Conservation (phyloP, 2,888 invertebrate genomes). For the Ormyrus pomaceus region DNA sequence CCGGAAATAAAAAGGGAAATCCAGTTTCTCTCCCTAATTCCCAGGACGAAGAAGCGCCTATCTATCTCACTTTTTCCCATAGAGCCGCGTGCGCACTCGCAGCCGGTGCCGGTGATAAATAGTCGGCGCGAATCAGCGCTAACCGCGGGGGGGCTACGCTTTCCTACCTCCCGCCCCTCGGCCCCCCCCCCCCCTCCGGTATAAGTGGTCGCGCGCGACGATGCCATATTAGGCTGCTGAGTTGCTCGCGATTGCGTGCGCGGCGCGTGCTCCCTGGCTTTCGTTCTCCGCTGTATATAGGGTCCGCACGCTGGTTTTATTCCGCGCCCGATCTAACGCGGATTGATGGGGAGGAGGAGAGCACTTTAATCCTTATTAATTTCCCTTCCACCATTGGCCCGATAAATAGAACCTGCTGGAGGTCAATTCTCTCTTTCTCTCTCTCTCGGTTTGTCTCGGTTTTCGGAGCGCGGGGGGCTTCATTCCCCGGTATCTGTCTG, state of each 20-base stretch:
- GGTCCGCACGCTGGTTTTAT: no score
- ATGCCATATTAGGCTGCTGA: slow-evolving; percentile 13
- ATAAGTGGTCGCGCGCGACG: slow-evolving; percentile 25
- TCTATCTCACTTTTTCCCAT: background rate
- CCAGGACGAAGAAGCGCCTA: slow-evolving; percentile 18
- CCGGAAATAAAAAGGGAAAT: slow-evolving; percentile 26
- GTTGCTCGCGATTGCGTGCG: background rate
- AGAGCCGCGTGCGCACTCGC: background rate
- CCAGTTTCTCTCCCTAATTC: slow-evolving; percentile 42
- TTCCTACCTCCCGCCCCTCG: background rate
- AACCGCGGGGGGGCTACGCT: background rate
- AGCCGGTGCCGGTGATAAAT: slow-evolving; percentile 43
- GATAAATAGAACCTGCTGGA: background rate
- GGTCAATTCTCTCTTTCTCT: slow-evolving; percentile 2
- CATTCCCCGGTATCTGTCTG: background rate
- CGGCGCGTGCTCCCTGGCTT: no score
- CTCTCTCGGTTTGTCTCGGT: background rate
- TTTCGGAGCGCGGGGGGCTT: background rate
- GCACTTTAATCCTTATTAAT: slow-evolving; percentile 37
- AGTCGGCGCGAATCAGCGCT: slow-evolving; percentile 46
- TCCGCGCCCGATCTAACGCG: no score
- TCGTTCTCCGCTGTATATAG: no score
- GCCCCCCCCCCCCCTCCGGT: background rate
- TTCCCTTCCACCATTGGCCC: background rate
- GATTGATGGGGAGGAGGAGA: slow-evolving; percentile 2